Percentiles rank a stretch among this genome's conserved stretches.
Conservation (phyloP, 2,797 vertebrate species). For the Craterocephalus amniculus region DNA sequence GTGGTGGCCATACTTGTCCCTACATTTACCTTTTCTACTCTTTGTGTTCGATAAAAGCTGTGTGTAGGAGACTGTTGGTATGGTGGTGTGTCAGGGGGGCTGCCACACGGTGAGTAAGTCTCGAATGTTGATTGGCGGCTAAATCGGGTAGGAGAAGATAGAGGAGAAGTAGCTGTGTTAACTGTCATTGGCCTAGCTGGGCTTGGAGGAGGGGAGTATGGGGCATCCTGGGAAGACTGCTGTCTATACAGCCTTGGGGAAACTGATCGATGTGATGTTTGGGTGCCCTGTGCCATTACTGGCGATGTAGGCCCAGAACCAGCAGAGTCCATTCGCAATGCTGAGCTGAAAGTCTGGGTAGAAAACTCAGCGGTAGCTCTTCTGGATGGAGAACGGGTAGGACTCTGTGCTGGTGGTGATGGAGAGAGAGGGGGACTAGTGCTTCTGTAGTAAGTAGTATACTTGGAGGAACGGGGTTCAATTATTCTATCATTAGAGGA, state of each 20-base stretch:
- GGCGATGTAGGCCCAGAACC: constrained; percentile 78
- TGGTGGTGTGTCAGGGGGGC: constrained; percentile 85
- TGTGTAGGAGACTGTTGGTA: constrained; percentile 86
- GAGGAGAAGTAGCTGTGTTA: constrained; percentile 89
- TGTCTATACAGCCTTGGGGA: constrained; percentile 89
- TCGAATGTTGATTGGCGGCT: constrained; percentile 88
- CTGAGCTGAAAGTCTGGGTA: constrained; percentile 88
- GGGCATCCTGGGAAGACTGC: constrained; percentile 90
- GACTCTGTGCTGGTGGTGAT: constrained; percentile 89
- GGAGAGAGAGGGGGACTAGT: constrained; percentile 94
- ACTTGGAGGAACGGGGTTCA: constrained; percentile 81
- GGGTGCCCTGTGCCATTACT: constrained; percentile 92
- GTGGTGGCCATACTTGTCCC: constrained; percentile 85
- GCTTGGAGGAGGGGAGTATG: constrained; percentile 87
- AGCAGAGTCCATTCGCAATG: constrained; percentile 72
- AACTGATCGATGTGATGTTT: constrained; percentile 86
- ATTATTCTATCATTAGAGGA: constrained; percentile 76
- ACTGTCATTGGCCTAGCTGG: constrained; percentile 88
- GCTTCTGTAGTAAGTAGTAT: constrained; percentile 88
- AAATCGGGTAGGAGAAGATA: constrained; percentile 90
- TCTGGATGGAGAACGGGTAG: constrained; percentile 83
- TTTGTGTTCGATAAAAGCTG: constrained; percentile 82
- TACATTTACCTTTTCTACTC: constrained; percentile 84
- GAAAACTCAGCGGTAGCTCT: constrained; percentile 91
- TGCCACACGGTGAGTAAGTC: constrained; percentile 86